A percentile compares a stretch with the other conserved stretches of the same genome.
These are phyloP conservation scores for Pinna nobilis DNA, from an alignment of 1,140 invertebrate species.

Conservation along the genomic window DNA sequence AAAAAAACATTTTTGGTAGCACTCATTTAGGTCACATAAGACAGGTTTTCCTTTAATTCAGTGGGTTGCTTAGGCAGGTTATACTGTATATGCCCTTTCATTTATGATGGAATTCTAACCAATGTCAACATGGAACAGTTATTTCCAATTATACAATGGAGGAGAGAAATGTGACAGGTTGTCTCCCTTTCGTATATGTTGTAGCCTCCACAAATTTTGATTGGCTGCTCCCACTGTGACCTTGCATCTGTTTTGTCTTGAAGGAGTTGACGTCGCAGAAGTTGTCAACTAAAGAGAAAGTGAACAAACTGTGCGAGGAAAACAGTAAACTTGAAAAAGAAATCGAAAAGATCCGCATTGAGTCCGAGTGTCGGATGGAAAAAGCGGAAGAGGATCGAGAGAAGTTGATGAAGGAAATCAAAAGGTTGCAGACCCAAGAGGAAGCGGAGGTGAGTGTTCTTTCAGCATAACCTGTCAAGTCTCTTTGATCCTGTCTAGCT, in stretches of 20 bases:
- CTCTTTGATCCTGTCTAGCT: too few species aligned
- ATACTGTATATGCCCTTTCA: too few species aligned
- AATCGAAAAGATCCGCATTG: conserved; percentile 53
- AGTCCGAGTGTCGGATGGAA: conserved; percentile 58
- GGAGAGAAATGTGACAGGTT: too few species aligned
- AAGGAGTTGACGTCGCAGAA: conserved; percentile 52
- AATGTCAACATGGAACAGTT: too few species aligned
- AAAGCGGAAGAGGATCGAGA: conserved; percentile 53
- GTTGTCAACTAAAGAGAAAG: conserved; percentile 40
- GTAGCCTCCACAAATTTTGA: neutral
- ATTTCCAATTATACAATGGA: too few species aligned
- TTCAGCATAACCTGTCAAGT: too few species aligned
- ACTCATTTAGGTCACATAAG: too few species aligned
- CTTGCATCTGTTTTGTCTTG: neutral
- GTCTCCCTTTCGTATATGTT: too few species aligned
- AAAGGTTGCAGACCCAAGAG: conserved; percentile 49
- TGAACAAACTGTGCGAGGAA: conserved; percentile 47
- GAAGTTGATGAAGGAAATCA: conserved; percentile 56
- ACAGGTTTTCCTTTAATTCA: too few species aligned
- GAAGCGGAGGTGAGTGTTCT: conserved; percentile 54
- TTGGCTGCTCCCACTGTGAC: neutral
- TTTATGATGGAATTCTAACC: too few species aligned
- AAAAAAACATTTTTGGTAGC: too few species aligned
- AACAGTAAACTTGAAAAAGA: conserved; percentile 51
- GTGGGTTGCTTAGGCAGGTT: too few species aligned